phyloP scores from a whole-genome alignment of 1,140 invertebrate species.

The Zaprionus camerounensis region DNA sequence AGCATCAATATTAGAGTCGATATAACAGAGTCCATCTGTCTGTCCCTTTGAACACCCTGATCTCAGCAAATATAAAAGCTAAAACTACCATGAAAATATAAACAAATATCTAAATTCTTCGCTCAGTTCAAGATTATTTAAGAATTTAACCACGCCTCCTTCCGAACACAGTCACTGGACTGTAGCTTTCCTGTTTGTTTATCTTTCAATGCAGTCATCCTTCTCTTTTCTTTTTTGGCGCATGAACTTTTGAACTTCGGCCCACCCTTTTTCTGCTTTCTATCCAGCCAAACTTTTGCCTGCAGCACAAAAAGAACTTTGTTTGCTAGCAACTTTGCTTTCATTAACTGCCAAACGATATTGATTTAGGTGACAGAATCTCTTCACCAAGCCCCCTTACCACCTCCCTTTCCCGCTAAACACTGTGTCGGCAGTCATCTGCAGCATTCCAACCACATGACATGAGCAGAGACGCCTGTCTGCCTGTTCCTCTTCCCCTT shows the following conservation, averaged over 20 bases:
- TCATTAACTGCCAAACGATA: constrained; percentile 16
- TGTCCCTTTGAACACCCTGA: no score
- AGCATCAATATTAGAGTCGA: no score
- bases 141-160: no score
- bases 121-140: no score
- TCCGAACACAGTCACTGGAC: no score
- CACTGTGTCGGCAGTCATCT: constrained; percentile 18
- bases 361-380: constrained; percentile 20
- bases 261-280: background rate
- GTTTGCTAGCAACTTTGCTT: constrained; percentile 11
- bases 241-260: background rate
- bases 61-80: no score
- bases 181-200: no score
- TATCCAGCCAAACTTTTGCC: constrained; percentile 7
- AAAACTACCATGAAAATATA: no score
- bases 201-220: no score
- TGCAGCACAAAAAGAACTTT: constrained; percentile 8
- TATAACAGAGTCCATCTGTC: no score
- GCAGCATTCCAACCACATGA: background rate
- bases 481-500: background rate
- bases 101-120: no score
- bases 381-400: constrained; percentile 3
- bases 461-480: background rate
- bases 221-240: background rate
- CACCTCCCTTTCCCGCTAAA: background rate